These are phyloP conservation scores for Agrochola lychnidis DNA, from an alignment of 2,888 invertebrate genomes.

Conservation along the genomic window DNA sequence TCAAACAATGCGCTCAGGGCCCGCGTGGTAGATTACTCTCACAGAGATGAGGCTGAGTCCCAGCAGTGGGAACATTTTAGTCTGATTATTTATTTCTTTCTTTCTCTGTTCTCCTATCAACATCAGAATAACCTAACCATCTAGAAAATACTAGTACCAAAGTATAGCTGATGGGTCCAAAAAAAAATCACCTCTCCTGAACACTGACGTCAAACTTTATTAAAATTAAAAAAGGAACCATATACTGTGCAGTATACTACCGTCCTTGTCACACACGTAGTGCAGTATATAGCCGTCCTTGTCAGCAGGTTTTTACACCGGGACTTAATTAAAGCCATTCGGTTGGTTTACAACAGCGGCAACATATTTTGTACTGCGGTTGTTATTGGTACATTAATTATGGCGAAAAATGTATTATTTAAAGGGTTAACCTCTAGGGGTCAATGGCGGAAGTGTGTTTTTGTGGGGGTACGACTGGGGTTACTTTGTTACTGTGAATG, in stretches of 20 bases:
- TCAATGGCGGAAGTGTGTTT: not conserved
- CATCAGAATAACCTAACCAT: too few species aligned
- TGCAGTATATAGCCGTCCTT: constrained; percentile 43
- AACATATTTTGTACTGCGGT: constrained; percentile 42
- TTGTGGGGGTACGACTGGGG: not conserved
- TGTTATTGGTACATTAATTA: constrained; percentile 55
- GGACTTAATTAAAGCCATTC: constrained; percentile 64
- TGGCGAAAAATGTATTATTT: constrained; percentile 39
- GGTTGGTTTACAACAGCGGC: constrained; percentile 57
- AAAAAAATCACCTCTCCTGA: constrained; percentile 10
- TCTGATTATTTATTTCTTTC: too few species aligned
- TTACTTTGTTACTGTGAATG: not conserved
- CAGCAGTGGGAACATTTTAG: too few species aligned
- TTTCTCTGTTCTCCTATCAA: too few species aligned
- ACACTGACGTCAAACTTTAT: constrained; percentile 45
- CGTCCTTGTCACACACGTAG: constrained; percentile 42
- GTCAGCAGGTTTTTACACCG: constrained; percentile 58
- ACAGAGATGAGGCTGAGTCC: too few species aligned
- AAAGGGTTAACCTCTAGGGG: constrained; percentile 15
- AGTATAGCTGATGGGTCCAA: constrained; percentile 11
- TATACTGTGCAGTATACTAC: constrained; percentile 43
- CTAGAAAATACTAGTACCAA: not conserved
- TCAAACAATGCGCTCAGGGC: too few species aligned
- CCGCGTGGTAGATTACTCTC: too few species aligned
- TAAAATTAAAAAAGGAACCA: constrained; percentile 60